Percentiles rank a stretch among this genome's conserved stretches.
Evolutionary conservation across 2,888 invertebrate genomes (phyloP).

Genomic region (Bembecia ichneumoniformis): DNA sequence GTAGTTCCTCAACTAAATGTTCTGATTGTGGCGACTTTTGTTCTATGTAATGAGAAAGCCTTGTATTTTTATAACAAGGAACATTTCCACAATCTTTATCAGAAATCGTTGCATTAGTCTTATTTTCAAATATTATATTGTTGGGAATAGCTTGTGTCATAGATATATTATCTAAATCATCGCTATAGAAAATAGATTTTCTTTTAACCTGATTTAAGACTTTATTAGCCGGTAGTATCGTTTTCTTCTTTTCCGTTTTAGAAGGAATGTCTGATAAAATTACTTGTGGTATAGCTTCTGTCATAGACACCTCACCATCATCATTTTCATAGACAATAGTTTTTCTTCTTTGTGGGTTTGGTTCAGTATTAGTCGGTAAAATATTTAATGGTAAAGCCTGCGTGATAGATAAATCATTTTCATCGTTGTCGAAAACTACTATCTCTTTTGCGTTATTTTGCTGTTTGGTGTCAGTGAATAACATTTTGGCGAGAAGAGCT

Average conservation of each 20-base stretch:
- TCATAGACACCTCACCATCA: conserved; percentile 3
- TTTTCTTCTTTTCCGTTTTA: conserved; percentile 9
- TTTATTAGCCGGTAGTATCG: conserved; percentile 16
- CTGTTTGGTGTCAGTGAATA: neutral
- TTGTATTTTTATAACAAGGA: neutral
- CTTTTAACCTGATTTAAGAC: neutral
- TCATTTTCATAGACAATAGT: neutral
- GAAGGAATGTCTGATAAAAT: neutral
- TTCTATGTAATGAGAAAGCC: neutral
- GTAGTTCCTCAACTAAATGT: conserved; percentile 13
- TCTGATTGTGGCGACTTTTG: conserved; percentile 7
- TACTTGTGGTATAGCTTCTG: neutral
- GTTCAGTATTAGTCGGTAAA: neutral
- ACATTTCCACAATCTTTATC: neutral
- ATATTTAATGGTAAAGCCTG: conserved; percentile 17
- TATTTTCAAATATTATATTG: neutral
- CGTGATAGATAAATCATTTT: conserved; percentile 20
- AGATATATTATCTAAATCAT: neutral
- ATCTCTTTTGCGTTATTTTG: conserved; percentile 8
- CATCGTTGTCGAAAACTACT: conserved; percentile 18
- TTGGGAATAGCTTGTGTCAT: neutral
- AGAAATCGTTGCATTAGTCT: neutral
- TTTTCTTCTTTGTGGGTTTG: neutral
- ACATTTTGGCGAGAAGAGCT: conserved; percentile 13
- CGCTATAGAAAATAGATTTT: neutral